Conservation (phyloP, 1,140 invertebrate genomes). For the Conus betulinus region DNA sequence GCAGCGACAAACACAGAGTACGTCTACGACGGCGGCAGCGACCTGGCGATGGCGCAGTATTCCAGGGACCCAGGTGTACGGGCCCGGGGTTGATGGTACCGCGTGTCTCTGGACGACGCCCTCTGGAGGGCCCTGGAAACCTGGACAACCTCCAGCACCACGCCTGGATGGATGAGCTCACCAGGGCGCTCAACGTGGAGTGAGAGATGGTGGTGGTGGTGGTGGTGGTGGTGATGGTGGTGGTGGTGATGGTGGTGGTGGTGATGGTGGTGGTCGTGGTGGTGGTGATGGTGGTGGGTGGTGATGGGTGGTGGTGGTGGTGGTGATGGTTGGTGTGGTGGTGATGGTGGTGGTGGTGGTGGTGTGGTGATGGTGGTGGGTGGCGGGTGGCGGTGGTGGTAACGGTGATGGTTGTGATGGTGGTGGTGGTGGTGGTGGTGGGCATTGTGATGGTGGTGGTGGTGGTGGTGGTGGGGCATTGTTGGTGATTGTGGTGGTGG, state of each 20-base stretch:
- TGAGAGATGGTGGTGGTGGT: background rate
- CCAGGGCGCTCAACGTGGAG: slow-evolving; percentile 12
- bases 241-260: background rate
- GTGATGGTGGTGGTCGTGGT: too few species aligned
- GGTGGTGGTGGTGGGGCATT: too few species aligned
- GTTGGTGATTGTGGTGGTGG: too few species aligned
- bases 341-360: too few species aligned
- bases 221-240: background rate
- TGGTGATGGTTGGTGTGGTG: too few species aligned
- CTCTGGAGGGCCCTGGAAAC: background rate
- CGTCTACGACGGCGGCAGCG: background rate
- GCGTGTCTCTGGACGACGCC: background rate
- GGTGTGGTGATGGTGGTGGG: too few species aligned
- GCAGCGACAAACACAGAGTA: background rate
- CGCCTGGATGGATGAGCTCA: background rate
- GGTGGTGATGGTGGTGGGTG: too few species aligned
- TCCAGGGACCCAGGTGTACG: background rate
- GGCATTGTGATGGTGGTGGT: too few species aligned
- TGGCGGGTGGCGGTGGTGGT: too few species aligned
- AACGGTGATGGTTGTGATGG: too few species aligned
- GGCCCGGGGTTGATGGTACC: slow-evolving; percentile 10
- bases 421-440: too few species aligned
- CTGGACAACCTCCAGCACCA: background rate
- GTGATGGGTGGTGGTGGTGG: too few species aligned
- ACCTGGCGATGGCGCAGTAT: background rate